Conservation (phyloP, 2,113 vertebrate genomes). For the Recurvirostra avosetta region DNA sequence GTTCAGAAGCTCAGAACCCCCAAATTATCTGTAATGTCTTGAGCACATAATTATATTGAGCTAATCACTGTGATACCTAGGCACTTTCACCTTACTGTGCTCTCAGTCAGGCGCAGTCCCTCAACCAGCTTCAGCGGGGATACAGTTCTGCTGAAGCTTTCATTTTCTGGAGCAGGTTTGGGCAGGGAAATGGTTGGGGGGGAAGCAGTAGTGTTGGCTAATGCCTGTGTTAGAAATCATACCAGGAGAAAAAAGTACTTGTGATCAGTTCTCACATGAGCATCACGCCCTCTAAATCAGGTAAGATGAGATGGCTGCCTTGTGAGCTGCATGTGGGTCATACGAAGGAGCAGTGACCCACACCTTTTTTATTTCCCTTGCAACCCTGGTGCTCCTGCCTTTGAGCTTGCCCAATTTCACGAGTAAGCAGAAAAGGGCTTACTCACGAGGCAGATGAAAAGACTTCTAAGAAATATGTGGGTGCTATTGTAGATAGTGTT, state of each 20-base stretch:
- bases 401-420: neutral
- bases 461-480: neutral
- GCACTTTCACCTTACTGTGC: neutral
- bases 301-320: neutral
- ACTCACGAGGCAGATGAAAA: constrained; percentile 42
- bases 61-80: neutral
- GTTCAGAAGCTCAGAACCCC: neutral
- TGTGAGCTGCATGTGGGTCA: neutral
- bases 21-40: constrained; percentile 14
- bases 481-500: neutral
- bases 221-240: neutral
- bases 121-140: neutral
- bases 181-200: neutral
- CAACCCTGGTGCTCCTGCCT: neutral
- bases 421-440: constrained; percentile 19
- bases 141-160: constrained; percentile 1
- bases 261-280: neutral
- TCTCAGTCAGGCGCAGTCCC: neutral
- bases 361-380: neutral
- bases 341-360: neutral
- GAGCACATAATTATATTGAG: neutral
- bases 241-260: neutral
- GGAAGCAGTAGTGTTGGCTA: neutral
- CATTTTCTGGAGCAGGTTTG: neutral
- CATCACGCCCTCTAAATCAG: neutral